Percentiles rank a stretch among this genome's conserved stretches.
These are phyloP conservation scores for Nibea albiflora DNA, from an alignment of 2,113 vertebrate genomes.

Conservation along the genomic window DNA sequence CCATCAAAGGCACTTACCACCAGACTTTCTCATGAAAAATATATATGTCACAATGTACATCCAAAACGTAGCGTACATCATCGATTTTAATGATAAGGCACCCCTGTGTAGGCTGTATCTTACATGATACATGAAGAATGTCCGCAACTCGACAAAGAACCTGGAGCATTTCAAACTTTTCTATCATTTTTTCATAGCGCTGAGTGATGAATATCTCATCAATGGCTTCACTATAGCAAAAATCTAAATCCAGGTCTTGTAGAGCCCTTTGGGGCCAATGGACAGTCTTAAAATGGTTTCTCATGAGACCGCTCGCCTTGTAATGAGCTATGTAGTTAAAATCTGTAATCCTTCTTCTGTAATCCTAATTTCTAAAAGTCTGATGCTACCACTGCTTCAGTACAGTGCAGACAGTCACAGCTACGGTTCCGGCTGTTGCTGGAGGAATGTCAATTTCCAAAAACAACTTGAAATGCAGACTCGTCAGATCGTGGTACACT, in stretches of 20 bases:
- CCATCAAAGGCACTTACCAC: slow-evolving; percentile 68
- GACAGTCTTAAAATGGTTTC: neutral
- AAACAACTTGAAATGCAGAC: too few species aligned
- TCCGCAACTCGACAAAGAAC: neutral
- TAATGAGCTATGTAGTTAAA: neutral
- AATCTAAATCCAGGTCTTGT: neutral
- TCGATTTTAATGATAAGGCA: slow-evolving; percentile 65
- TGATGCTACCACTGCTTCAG: neutral
- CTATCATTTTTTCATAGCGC: neutral
- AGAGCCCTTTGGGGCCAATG: neutral
- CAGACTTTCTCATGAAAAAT: slow-evolving; percentile 40
- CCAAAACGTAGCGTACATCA: slow-evolving; percentile 20
- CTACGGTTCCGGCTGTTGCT: neutral
- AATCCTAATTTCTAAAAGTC: neutral
- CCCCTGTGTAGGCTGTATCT: slow-evolving; percentile 40
- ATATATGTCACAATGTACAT: slow-evolving; percentile 30
- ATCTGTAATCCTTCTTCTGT: too few species aligned
- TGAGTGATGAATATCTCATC: slow-evolving; percentile 3
- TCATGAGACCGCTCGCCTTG: neutral
- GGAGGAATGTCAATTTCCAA: too few species aligned
- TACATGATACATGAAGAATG: neutral
- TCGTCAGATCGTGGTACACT: too few species aligned
- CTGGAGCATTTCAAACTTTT: neutral
- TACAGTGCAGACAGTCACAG: neutral
- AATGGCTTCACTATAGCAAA: neutral